A percentile compares a stretch with the other conserved stretches of the same genome.
Conservation (phyloP, 2,888 invertebrate species). For the Elegia similella region DNA sequence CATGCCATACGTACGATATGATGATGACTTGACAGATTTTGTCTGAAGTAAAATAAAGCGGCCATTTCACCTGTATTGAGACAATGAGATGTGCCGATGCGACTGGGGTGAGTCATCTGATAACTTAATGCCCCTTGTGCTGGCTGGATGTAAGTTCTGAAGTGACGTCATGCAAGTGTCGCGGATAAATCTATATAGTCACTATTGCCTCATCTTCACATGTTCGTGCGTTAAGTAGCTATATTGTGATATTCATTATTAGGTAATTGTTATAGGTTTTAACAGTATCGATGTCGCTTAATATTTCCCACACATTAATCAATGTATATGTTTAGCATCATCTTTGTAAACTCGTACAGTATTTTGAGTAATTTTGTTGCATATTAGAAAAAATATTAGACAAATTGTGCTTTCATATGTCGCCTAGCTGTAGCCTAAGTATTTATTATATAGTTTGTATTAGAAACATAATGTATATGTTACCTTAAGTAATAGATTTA, state of each 20-base stretch:
- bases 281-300: conserved; percentile 47
- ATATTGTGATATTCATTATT: conserved; percentile 74
- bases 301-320: conserved; percentile 32
- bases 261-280: conserved; percentile 44
- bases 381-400: conserved; percentile 27
- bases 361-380: not conserved
- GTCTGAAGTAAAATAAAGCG: too few relatives aligned
- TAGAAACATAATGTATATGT: not conserved
- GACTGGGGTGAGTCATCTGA: not conserved
- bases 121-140: conserved; percentile 10
- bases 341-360: conserved; percentile 19
- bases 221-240: conserved; percentile 56
- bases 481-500: not conserved
- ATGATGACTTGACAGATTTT: too few relatives aligned
- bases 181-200: conserved; percentile 43
- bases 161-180: conserved; percentile 29
- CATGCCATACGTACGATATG: too few relatives aligned
- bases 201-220: conserved; percentile 52
- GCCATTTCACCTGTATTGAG: too few relatives aligned
- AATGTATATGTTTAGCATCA: conserved; percentile 31
- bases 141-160: conserved; percentile 24
- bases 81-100: too few relatives aligned
- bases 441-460: conserved; percentile 29
- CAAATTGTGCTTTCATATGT: conserved; percentile 51
- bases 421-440: conserved; percentile 62